Evolutionary conservation across 2,888 invertebrate species (phyloP), one percentile per base, ranked within the genome.

Genomic region (Cabera pusaria): DNA sequence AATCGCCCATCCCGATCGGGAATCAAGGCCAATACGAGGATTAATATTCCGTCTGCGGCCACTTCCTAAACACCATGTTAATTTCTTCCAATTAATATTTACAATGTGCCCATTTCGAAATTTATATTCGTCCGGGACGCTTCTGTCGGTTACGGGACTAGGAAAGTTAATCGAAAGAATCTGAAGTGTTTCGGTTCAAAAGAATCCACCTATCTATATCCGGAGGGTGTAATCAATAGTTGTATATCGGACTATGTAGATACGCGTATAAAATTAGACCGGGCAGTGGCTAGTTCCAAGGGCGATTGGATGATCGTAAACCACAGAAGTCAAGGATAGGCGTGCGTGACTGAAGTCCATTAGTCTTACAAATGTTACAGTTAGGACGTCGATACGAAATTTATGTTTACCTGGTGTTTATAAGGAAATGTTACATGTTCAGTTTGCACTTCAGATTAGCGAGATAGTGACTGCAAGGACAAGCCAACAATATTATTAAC

Each of bases 1-100:
- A 78, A 73, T 62, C 74, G 67, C 76, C 77, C 66, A 61, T 73
- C 80, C 73, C 76, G 73, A 72, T 83, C 72, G 78, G 85, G 86
- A 87, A 87, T 86, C 77, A 87, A 87, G 87, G 87, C 72, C 80
- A 73, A 67, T 67, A 59, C 60, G 45, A 56, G 70, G 80, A 80
- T 86, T 84, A 73, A 70, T 85, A 87, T 85, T 77, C 85, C 64
- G 67, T 58, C 55, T 68, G 72, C 58, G 51, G 52, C 42, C 55
- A 75, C 72, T 70, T 73, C 85, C 84, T 75, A 79, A 82, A 83
- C 55, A 54, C 51, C 54, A 82, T 82, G 78, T 62, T 77, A 81
- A 85, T 82, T 74, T 69, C 64, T 48, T 66, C 59, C 64, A 66
- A 75, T 83, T 75, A 78, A 71, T 81, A 82, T 79, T 85, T 84